Base-by-base conservation (phyloP, 1,140 invertebrate genomes). In the Spodoptera litura region DNA sequence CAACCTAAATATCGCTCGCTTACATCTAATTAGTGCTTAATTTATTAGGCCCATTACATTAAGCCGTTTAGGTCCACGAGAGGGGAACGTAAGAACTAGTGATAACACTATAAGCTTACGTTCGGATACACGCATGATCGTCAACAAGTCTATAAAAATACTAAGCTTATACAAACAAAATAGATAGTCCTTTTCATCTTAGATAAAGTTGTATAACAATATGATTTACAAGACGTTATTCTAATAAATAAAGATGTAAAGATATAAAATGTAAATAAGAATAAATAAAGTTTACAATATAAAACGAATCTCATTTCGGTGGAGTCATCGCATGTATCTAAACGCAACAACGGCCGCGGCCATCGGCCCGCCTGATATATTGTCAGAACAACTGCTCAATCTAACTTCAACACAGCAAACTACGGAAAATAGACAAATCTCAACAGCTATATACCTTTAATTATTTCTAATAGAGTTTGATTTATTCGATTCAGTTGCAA, bases 351-450 rank as follows among this genome's bases (percentile, higher is more conserved):
- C 13, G 49, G 64, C 9, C 51, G 2, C 44, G 59, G 20, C 49
- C 35, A 4, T 4, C 11, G 55, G 44, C 72, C 49, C 72, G 72
- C 49, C 58, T 64, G 12, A 88, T 91, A 44, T 64, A 92, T 91
- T 92, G 89, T 91, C 89, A 81, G 87, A 84, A 83, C 78, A 86
- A 83, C 83, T 84, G 86, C 85, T 82, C 82, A 72, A 82, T 78
- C 83, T 87, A 90, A 88, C 83, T 87, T 84, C 82, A 83, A 89
- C 87, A 86, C 83, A 86, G 88, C 85, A 88, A 89, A 91, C 90
- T 93, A 92, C 90, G 89, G 89, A 93, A 91, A 93, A 93, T 93
- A 93, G 91, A 93, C 88, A 87, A 87, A 76, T 87, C 81, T 88
- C 80, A 85, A 87, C 85, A 77, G 61, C 74, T 77, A 77, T 77